Base-by-base conservation (phyloP, 2,888 invertebrate genomes). In the Troides helena region DNA sequence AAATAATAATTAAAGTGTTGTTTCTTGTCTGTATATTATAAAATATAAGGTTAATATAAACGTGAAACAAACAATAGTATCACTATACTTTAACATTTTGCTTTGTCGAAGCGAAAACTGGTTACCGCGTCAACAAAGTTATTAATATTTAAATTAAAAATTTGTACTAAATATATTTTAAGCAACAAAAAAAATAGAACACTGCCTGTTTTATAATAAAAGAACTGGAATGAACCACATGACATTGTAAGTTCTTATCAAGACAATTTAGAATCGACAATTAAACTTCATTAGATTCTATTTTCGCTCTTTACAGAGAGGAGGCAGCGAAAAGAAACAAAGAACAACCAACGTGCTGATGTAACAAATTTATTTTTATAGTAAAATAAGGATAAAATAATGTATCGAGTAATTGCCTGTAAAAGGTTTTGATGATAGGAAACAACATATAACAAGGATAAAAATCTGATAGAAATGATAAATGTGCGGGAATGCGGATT, bases 261-360 rank as follows among this genome's bases (percentile, higher is more conserved):
- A 69, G 69, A 74, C 68, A 75, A 76, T 77, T 77, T 74, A 78
- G 77, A 73, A 73, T 59, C 71, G 73, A 74, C 80, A 84, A 85
- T 87, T 83, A 82, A 80, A 76, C 75, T 81, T 81, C 75, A 82
- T 84, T 84, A 78, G 76, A 77, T 50, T 65, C 78, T 77, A 78
- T 78, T 81, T 84, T 81, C 75, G 79, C 76, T 74, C 72, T 76
- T 78, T 76, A 81, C 80, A 75, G 78, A 79, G 75, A 74, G 74
- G 73, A 69, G 70, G 70, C 70, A 74, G 73, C 73, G 72, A 69
- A 73, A 79, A 80, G 81, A 78, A 77, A 72, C 75, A 78, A 76
- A 72, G 78, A 77, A 73, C 30, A 50, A 23, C 10, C 57, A 61
- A 62, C 50, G 2, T 21, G 25, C 64, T 53, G 60, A 57, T 56